Evolutionary conservation across 2,113 vertebrate genomes (phyloP).

Genomic region (Nymphicus hollandicus): DNA sequence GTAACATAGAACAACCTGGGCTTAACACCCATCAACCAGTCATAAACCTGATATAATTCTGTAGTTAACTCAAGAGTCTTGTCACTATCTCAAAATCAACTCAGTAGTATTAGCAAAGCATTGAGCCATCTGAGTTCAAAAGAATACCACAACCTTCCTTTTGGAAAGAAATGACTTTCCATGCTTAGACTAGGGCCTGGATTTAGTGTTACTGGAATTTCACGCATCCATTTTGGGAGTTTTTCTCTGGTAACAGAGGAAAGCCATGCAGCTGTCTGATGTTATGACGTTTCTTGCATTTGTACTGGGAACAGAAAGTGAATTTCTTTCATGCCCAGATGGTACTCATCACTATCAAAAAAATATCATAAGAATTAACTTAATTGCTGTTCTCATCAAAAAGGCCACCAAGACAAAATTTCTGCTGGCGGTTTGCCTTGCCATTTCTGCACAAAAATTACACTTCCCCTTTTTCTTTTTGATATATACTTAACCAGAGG

Average conservation of each 20-base stretch:
- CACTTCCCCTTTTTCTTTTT: not conserved
- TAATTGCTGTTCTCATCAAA: not conserved
- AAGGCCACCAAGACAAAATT: not conserved
- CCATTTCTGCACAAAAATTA: not conserved
- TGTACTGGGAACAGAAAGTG: not conserved
- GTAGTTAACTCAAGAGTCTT: not conserved
- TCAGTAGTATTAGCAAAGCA: not conserved
- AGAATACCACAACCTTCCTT: not conserved
- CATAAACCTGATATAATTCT: not conserved
- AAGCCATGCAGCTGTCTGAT: not conserved
- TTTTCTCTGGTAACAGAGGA: not conserved
- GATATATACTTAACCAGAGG: not conserved
- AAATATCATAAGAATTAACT: not conserved
- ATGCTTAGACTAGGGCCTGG: not conserved
- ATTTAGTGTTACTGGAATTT: not conserved
- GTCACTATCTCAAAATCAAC: not conserved
- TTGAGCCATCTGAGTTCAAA: not conserved
- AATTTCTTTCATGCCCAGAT: not conserved
- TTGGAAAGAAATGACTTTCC: not conserved
- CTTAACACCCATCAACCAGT: rapidly evolving
- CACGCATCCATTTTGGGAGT: not conserved
- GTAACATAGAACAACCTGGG: not conserved
- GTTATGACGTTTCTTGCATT: not conserved
- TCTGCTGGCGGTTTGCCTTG: not conserved
- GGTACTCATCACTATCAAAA: not conserved